Conservation (phyloP, 1,140 invertebrate species). For the Oryctes rhinoceros region DNA sequence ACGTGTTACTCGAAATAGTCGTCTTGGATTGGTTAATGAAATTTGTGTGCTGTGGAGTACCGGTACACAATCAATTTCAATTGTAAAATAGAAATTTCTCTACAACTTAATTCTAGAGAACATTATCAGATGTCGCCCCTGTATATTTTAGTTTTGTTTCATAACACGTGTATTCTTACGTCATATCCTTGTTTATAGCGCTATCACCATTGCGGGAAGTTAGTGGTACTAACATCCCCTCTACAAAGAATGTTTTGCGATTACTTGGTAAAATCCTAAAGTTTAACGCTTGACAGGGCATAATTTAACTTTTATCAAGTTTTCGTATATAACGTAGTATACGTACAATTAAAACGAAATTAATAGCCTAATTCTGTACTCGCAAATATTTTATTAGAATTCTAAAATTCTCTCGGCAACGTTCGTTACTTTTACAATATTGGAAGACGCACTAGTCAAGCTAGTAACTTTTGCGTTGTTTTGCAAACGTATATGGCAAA, state of each 20-base stretch:
- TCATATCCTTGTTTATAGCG: constrained; percentile 26
- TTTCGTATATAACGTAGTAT: neutral
- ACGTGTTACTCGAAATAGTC: too few species aligned
- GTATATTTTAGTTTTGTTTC: neutral
- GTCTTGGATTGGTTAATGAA: too few species aligned
- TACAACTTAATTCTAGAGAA: neutral
- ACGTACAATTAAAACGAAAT: neutral
- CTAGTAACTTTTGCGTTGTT: constrained; percentile 13
- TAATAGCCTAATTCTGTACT: too few species aligned
- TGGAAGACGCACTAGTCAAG: constrained; percentile 39
- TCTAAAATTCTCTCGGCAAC: neutral
- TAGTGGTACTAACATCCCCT: constrained; percentile 20
- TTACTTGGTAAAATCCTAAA: neutral
- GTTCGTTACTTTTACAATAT: constrained; percentile 28
- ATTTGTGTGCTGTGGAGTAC: neutral
- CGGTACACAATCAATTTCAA: too few species aligned
- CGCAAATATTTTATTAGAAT: neutral
- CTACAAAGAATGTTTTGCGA: constrained; percentile 6
- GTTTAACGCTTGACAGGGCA: neutral
- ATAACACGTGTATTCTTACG: constrained; percentile 37
- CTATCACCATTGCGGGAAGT: neutral
- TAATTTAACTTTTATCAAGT: constrained; percentile 20
- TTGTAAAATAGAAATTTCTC: too few species aligned
- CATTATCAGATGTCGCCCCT: neutral
- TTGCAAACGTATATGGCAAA: constrained; percentile 1